phyloP scores from a whole-genome alignment of 2,888 invertebrate genomes.

The Thysanoteuthis rhombus region DNA sequence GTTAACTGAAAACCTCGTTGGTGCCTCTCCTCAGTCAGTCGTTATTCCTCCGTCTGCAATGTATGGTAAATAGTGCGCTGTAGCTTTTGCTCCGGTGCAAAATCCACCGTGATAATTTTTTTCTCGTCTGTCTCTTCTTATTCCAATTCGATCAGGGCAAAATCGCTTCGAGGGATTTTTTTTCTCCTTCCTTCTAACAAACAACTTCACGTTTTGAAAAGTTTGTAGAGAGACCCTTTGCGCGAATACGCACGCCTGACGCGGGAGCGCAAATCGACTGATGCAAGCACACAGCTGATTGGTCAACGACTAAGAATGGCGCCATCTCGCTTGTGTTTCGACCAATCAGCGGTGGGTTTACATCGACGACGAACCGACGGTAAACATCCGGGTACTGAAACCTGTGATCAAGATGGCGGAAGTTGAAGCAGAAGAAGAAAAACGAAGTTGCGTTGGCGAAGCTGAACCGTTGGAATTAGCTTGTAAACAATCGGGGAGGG shows the following conservation, averaged over 20 bases:
- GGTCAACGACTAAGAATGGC: not conserved
- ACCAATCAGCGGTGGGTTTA: slow-evolving; percentile 39
- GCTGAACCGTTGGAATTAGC: not conserved
- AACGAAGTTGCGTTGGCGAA: not conserved
- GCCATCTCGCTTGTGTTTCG: not conserved
- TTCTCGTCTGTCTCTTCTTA: not conserved
- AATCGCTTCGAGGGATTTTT: not conserved
- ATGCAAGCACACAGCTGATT: slow-evolving; percentile 14
- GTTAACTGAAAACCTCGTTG: not conserved
- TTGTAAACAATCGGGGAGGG: not conserved
- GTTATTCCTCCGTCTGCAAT: not conserved
- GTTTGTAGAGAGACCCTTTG: slow-evolving; percentile 37
- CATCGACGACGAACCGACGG: not conserved
- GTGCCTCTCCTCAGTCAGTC: not conserved
- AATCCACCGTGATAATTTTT: not conserved
- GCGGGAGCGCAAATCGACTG: not conserved
- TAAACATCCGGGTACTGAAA: slow-evolving; percentile 39
- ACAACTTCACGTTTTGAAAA: slow-evolving; percentile 41
- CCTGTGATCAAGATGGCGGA: slow-evolving; percentile 56
- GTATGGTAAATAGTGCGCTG: not conserved
- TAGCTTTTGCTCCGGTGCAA: not conserved
- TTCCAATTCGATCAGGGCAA: not conserved
- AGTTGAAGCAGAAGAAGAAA: slow-evolving; percentile 27
- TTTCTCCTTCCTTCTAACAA: not conserved
- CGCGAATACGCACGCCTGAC: slow-evolving; percentile 41